These are phyloP conservation scores for Cydia amplana DNA, from an alignment of 1,140 invertebrate genomes.

Conservation along the genomic window DNA sequence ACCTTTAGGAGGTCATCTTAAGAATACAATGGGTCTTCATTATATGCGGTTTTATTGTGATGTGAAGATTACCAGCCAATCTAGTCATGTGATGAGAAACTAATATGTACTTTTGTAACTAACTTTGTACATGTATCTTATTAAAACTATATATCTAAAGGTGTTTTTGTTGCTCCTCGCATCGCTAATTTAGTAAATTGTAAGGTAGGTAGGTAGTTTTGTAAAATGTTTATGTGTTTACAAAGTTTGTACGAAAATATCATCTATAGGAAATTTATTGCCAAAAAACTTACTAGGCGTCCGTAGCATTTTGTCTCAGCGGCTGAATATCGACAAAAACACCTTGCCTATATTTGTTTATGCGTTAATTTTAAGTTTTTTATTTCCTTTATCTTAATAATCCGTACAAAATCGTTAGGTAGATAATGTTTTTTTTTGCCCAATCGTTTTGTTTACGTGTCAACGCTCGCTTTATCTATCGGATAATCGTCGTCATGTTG, in stretches of 20 bases:
- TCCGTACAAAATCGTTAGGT: neutral
- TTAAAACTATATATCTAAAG: no score
- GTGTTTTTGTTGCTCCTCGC: no score
- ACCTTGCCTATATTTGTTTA: no score
- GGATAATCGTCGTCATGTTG: neutral
- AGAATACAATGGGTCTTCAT: neutral
- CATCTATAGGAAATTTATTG: no score
- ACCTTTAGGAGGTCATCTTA: neutral
- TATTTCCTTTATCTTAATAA: neutral
- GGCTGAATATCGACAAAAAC: no score
- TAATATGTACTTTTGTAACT: neutral
- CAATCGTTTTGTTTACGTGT: conserved; percentile 15
- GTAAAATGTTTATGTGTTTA: no score
- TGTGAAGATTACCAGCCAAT: neutral
- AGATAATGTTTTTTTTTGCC: neutral
- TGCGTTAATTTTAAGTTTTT: no score
- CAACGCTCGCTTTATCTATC: conserved; percentile 19
- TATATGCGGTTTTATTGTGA: neutral
- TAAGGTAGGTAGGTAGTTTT: no score
- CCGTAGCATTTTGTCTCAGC: no score
- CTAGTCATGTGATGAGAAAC: neutral
- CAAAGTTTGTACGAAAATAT: no score
- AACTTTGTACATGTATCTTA: neutral
- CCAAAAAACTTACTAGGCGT: no score
- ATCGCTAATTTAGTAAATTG: no score